Percentiles rank a stretch among this genome's conserved stretches.
Conservation (phyloP, 2,888 invertebrate species). For the Deilephila porcellus region DNA sequence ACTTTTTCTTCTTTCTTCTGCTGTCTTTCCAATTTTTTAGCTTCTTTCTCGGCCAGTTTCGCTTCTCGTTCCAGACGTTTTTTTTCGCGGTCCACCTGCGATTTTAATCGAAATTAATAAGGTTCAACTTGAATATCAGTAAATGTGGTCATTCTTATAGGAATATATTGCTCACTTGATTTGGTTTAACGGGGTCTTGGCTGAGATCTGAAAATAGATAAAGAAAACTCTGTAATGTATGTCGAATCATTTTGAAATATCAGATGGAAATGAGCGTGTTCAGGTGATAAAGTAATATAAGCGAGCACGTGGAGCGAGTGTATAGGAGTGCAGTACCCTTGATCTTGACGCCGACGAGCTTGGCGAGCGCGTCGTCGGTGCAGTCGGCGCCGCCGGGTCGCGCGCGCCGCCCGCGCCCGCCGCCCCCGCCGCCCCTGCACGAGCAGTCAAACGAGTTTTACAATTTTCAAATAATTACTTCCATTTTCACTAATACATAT, state of each 20-base stretch:
- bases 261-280: background rate
- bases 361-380: slow-evolving; percentile 70
- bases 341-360: slow-evolving; percentile 77
- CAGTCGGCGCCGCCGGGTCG: slow-evolving; percentile 40
- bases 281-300: too few species aligned
- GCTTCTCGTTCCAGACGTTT: slow-evolving; percentile 83
- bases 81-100: slow-evolving; percentile 81
- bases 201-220: slow-evolving; percentile 62
- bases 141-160: background rate
- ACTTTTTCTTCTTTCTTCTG: slow-evolving; percentile 81
- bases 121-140: background rate
- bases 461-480: too few species aligned
- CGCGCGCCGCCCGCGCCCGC: slow-evolving; percentile 40
- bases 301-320: too few species aligned
- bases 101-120: slow-evolving; percentile 24
- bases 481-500: too few species aligned
- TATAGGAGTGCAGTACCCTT: slow-evolving; percentile 57
- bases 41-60: slow-evolving; percentile 79
- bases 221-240: slow-evolving; percentile 26
- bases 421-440: slow-evolving; percentile 21
- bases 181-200: slow-evolving; percentile 65
- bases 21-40: slow-evolving; percentile 73
- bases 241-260: background rate
- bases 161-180: slow-evolving; percentile 62
- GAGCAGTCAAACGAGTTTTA: too few species aligned